Evolutionary conservation across 92 coral and sea anemone species (phyloP), one percentile per base, ranked within the genome.

Genomic region (Bergia puertoricense): DNA sequence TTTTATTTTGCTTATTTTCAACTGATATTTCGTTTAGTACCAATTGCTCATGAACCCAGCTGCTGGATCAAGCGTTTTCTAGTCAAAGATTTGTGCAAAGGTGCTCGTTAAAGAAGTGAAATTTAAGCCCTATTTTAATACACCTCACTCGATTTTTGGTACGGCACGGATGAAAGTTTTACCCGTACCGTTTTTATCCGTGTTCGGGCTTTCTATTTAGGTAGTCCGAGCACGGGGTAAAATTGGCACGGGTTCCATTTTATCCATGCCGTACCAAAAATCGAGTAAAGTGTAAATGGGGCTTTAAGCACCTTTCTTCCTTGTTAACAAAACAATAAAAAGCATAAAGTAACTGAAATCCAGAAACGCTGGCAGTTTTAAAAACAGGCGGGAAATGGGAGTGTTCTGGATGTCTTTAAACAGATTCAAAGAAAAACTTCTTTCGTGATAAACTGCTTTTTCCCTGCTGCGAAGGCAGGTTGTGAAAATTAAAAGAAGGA

Each of bases 401-500:
- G 30, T 16, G 69, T 62, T 62, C 23, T 62, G 69, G 30, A 1
- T 4, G 1, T 16, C 7, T 62, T 22, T 62, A 6, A 62, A 13
- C 23, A 41, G 39, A 72, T 30, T 30, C 30, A 72, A 38, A 36
- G 39, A 13, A 11, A 36, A 37, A 18, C 30, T 15, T 39, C 51
- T 76, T 76, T 76, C 80, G 80, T 76, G 80, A 76, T 76, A 76
- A 76, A 54, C 3, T 62, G 69, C 69, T 22, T 18, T 62, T 62
- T 62, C 30, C 80, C 48, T 42, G 80, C 80, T 76, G 80, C 42
- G 80, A 42, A 76, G 51, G 50, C 80, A 76, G 14, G 10, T 16
- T 2, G 54, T 4, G 30, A 76, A 76, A 41, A 76, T 39, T 13
- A 54, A 54, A 11, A 54, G 59, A 23, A 76, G 80, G 51, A 76